phyloP scores from a whole-genome alignment of 1,140 invertebrate species.

The Trypoxylus dichotomus region DNA sequence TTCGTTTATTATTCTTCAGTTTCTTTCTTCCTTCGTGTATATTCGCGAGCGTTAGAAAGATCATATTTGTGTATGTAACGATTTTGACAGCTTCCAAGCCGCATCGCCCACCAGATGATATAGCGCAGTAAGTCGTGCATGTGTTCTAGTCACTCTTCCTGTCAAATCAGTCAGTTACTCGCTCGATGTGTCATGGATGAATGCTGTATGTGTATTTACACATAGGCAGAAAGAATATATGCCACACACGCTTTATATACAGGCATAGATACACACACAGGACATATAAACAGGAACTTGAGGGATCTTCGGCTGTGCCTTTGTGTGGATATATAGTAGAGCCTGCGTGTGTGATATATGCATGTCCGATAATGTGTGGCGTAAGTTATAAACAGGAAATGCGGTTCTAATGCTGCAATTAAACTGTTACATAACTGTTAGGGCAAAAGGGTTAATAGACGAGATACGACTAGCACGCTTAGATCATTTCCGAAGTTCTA shows the following conservation, averaged over 20 bases:
- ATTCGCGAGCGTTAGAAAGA: background rate
- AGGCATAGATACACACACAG: background rate
- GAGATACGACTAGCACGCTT: background rate
- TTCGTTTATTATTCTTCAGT: background rate
- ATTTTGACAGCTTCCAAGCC: conserved; percentile 8
- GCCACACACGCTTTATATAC: background rate
- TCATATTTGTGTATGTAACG: conserved; percentile 18
- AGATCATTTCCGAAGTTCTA: background rate
- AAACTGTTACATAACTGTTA: conserved; percentile 9
- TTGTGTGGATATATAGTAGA: background rate
- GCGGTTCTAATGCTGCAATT: conserved; percentile 5
- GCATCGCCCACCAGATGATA: background rate
- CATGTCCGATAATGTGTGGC: conserved; percentile 10
- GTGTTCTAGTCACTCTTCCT: conserved; percentile 9
- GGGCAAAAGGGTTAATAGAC: conserved; percentile 11
- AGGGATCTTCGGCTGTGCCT: background rate
- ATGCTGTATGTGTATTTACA: conserved; percentile 1
- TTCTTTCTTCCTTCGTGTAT: background rate
- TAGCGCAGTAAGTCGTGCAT: conserved; percentile 6
- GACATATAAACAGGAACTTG: conserved; percentile 11
- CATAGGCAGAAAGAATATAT: conserved; percentile 18
- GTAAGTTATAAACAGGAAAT: conserved; percentile 18
- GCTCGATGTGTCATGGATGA: background rate
- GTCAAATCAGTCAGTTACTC: conserved; percentile 20
- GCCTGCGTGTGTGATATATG: background rate